Conservation (phyloP, 2,113 vertebrate species). For the Lophura nycthemera region DNA sequence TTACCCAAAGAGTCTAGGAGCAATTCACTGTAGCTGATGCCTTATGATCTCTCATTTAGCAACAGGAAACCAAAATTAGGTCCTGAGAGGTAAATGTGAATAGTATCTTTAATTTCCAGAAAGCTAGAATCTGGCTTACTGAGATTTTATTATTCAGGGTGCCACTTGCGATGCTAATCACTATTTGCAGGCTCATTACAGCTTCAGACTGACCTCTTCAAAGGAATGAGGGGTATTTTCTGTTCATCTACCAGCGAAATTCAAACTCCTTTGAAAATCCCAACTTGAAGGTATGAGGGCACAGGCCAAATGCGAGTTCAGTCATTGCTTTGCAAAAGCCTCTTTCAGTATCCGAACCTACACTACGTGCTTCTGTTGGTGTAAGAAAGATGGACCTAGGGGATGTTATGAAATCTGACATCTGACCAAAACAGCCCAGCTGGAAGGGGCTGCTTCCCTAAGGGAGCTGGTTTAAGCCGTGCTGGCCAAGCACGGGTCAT, state of each 20-base stretch:
- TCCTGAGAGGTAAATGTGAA: slow-evolving; percentile 16
- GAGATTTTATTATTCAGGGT: slow-evolving; percentile 28
- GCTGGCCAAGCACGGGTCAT: neutral
- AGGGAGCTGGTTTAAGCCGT: neutral
- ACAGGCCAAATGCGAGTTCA: neutral
- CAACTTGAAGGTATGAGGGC: neutral
- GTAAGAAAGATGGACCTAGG: neutral
- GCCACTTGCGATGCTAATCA: slow-evolving; percentile 42
- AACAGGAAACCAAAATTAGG: neutral
- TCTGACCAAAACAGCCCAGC: neutral
- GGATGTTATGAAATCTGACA: neutral
- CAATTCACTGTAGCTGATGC: neutral
- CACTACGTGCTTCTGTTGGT: neutral
- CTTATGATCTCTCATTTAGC: neutral
- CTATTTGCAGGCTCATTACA: slow-evolving; percentile 41
- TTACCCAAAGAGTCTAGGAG: neutral
- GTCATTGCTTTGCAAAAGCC: neutral
- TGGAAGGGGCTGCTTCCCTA: neutral
- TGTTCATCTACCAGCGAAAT: neutral
- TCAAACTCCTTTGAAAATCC: slow-evolving; percentile 9
- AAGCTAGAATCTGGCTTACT: neutral
- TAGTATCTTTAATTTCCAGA: neutral
- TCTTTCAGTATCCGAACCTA: neutral
- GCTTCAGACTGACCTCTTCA: slow-evolving; percentile 29
- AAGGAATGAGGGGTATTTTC: neutral